Evolutionary conservation across 2,888 invertebrate species (phyloP).

Genomic region (Eucera pruinosa): DNA sequence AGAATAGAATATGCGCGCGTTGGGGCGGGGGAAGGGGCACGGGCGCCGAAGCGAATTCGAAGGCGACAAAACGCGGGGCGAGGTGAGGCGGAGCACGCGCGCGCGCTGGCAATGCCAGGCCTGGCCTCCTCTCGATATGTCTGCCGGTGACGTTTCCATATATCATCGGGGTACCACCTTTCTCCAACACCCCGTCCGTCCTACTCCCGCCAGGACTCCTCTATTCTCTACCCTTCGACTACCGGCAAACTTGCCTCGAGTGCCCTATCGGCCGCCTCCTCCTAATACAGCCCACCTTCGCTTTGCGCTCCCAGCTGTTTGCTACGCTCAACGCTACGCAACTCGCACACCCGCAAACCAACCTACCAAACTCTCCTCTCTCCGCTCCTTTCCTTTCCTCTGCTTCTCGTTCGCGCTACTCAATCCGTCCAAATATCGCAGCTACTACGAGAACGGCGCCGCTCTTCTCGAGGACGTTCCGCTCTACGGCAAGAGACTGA

Average conservation of each 20-base stretch:
- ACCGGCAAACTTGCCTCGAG: conserved; percentile 77
- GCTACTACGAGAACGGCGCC: conserved; percentile 81
- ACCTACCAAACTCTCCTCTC: background rate
- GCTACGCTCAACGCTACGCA: conserved; percentile 7
- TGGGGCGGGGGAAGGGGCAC: conserved; percentile 26
- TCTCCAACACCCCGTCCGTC: conserved; percentile 69
- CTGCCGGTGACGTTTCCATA: conserved; percentile 83
- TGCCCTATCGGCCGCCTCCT: conserved; percentile 78
- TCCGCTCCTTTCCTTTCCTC: background rate
- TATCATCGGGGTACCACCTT: conserved; percentile 78
- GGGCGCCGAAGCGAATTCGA: conserved; percentile 74
- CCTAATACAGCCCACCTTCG: conserved; percentile 69
- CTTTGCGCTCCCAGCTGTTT: conserved; percentile 33
- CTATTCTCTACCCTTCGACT: conserved; percentile 54
- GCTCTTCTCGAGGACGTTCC: conserved; percentile 76
- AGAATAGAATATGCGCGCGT: conserved; percentile 55
- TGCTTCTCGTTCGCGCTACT: background rate
- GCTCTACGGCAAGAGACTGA: conserved; percentile 77
- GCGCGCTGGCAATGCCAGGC: conserved; percentile 54
- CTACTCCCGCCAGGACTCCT: conserved; percentile 62
- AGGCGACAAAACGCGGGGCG: conserved; percentile 78
- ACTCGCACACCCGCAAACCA: background rate
- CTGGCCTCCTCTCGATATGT: conserved; percentile 80
- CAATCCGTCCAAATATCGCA: conserved; percentile 50
- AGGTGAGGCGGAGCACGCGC: conserved; percentile 69